Evolutionary conservation across 1,140 invertebrate species (phyloP).

Genomic region (Bombus polaris): DNA sequence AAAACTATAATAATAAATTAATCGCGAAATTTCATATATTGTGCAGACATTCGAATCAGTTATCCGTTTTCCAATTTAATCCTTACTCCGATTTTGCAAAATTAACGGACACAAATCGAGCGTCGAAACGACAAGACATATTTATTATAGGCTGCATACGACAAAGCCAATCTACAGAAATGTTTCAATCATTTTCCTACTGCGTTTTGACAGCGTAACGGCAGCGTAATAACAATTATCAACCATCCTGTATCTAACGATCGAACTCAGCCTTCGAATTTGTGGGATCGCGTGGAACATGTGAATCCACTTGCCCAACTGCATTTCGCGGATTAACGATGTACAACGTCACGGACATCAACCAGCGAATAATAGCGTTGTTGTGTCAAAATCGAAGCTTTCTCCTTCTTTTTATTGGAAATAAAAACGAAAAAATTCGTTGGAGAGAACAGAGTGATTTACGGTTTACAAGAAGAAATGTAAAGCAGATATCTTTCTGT

Average conservation of each 20-base stretch:
- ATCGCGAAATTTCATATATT: neutral
- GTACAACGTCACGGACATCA: neutral
- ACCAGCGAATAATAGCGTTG: neutral
- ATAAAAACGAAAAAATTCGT: too few species aligned
- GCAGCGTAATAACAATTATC: slow-evolving; percentile 17
- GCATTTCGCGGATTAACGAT: slow-evolving; percentile 27
- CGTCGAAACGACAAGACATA: neutral
- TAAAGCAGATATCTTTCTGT: neutral
- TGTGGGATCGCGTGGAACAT: slow-evolving; percentile 44
- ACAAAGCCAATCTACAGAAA: slow-evolving; percentile 7
- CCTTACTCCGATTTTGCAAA: neutral
- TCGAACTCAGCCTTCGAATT: neutral
- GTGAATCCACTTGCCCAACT: slow-evolving; percentile 32
- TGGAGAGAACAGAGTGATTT: too few species aligned
- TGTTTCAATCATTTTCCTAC: slow-evolving; percentile 17
- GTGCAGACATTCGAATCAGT: neutral
- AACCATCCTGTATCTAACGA: neutral
- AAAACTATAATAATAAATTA: neutral
- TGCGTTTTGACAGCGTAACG: neutral
- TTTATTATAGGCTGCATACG: neutral
- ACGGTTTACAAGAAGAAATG: neutral
- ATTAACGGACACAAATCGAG: neutral
- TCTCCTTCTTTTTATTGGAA: neutral
- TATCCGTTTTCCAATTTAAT: neutral
- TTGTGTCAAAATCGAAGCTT: neutral